Evolutionary conservation across 2,113 vertebrate species (phyloP).

Genomic region (Rattus norvegicus): GRCr8 NC_086026.1:54593001-54593500

Average conservation of each 20-base stretch:
- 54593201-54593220: neutral
- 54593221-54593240: neutral
- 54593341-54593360: neutral
- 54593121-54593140: neutral
- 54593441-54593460: too few relatives aligned
- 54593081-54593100: accelerated
- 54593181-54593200: neutral
- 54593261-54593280: neutral
- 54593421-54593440: too few relatives aligned
- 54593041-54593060: neutral
- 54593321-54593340: neutral
- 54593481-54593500: too few relatives aligned
- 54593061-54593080: neutral
- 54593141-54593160: neutral
- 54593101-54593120: neutral
- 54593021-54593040: neutral
- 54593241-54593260: neutral
- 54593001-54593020: neutral
- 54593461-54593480: too few relatives aligned
- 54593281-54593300: neutral
- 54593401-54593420: too few relatives aligned
- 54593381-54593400: neutral
- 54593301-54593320: neutral
- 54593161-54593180: neutral
- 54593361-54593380: neutral